phyloP scores from a whole-genome alignment of 2,888 invertebrate species.

The Drosophila mettleri region DNA sequence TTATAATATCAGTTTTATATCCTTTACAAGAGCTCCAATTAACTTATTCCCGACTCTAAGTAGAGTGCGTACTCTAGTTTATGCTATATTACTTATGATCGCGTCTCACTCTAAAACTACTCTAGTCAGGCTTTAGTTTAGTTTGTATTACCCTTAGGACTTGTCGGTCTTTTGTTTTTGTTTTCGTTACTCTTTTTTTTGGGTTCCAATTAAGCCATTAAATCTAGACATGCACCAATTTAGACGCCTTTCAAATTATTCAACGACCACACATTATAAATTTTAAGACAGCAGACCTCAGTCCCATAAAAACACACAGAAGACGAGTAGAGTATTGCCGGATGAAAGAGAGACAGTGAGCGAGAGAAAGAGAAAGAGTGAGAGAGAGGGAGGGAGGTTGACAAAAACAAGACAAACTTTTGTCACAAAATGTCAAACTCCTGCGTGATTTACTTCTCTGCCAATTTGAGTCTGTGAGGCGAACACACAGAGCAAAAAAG shows the following conservation, averaged over 20 bases:
- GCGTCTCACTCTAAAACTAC: too few relatives aligned
- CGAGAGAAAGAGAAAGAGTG: not conserved
- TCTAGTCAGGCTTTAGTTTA: conserved; percentile 10
- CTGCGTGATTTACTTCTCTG: conserved; percentile 70
- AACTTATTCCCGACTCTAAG: not conserved
- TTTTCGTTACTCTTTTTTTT: conserved; percentile 3
- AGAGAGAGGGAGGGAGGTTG: not conserved
- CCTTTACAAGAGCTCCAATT: conserved; percentile 4
- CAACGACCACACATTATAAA: conserved; percentile 84
- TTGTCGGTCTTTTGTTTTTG: conserved; percentile 1
- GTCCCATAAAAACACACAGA: conserved; percentile 51
- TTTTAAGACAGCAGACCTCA: conserved; percentile 59
- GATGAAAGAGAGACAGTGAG: too few relatives aligned
- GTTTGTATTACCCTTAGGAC: not conserved
- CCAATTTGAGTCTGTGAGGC: conserved; percentile 28
- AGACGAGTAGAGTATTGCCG: not conserved
- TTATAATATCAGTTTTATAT: not conserved
- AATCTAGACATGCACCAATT: conserved; percentile 81
- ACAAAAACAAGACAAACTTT: conserved; percentile 50
- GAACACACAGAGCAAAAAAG: conserved; percentile 25
- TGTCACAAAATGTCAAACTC: conserved; percentile 77
- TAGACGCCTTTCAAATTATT: conserved; percentile 81
- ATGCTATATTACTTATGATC: not conserved
- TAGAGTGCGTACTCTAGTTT: not conserved
- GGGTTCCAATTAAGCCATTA: conserved; percentile 75